These are phyloP conservation scores for Agriotes lineatus DNA, from an alignment of 2,888 invertebrate species.

Conservation along the genomic window DNA sequence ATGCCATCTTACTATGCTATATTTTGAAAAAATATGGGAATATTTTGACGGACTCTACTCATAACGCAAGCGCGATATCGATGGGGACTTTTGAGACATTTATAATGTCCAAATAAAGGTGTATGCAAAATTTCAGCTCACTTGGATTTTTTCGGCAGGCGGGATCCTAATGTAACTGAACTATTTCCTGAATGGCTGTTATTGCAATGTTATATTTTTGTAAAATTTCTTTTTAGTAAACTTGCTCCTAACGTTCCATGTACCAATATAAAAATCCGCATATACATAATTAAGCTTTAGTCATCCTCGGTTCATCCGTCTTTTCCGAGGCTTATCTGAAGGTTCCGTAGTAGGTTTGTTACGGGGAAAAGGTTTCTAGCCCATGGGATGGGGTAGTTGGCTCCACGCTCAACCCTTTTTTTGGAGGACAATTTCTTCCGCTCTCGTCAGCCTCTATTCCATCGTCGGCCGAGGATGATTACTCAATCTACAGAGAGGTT, in stretches of 20 bases:
- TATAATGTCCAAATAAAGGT: too few species aligned
- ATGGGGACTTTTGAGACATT: too few species aligned
- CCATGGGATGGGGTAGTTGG: too few species aligned
- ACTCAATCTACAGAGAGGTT: conserved; percentile 14
- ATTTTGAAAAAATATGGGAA: too few species aligned
- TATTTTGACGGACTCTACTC: too few species aligned
- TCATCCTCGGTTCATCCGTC: background rate
- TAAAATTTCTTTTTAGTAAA: background rate
- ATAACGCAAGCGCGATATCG: too few species aligned
- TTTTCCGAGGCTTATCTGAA: background rate
- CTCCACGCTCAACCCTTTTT: background rate
- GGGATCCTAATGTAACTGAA: too few species aligned
- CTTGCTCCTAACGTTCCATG: background rate
- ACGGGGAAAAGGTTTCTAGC: background rate
- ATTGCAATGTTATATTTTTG: background rate
- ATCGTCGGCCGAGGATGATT: conserved; percentile 23
- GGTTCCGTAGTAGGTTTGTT: background rate
- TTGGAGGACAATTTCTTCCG: background rate
- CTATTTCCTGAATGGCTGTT: background rate
- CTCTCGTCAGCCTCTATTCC: conserved; percentile 24
- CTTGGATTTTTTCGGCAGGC: too few species aligned
- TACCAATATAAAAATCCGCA: background rate
- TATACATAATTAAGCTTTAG: background rate
- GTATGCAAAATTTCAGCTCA: too few species aligned
- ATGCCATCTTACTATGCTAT: too few species aligned